A percentile compares a stretch with the other conserved stretches of the same genome.
phyloP scores from a whole-genome alignment of 2,888 invertebrate species.

The Pyrochroa serraticornis region DNA sequence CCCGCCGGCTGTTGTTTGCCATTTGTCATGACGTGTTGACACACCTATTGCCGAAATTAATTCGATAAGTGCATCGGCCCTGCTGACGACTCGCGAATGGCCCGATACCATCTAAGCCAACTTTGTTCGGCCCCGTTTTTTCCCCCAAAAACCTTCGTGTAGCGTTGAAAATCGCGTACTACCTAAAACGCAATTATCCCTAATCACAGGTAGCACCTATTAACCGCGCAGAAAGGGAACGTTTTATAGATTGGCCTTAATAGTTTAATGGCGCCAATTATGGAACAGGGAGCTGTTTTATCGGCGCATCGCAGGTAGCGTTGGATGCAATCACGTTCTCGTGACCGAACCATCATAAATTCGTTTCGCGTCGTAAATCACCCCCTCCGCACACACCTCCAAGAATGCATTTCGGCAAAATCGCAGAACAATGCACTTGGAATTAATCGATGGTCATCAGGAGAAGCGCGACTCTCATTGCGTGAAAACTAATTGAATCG shows the following conservation, averaged over 20 bases:
- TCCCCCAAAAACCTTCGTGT: not conserved
- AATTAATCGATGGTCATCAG: slow-evolving; percentile 3
- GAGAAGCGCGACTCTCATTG: not conserved
- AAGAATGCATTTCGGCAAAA: no score
- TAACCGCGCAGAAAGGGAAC: slow-evolving; percentile 35
- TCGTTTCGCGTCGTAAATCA: slow-evolving; percentile 8
- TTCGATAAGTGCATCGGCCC: slow-evolving; percentile 7
- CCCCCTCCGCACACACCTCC: slow-evolving; percentile 2
- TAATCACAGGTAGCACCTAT: slow-evolving; percentile 40
- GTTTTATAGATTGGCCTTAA: slow-evolving; percentile 45
- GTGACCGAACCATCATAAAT: slow-evolving; percentile 43
- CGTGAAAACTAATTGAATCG: not conserved
- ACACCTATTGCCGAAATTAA: slow-evolving; percentile 8
- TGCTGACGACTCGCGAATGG: not conserved
- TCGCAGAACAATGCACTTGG: no score
- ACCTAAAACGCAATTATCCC: slow-evolving; percentile 30
- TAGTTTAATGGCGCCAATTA: slow-evolving; percentile 50
- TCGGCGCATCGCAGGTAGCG: slow-evolving; percentile 45
- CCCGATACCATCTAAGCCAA: no score
- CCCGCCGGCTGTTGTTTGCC: not conserved
- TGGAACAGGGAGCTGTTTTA: slow-evolving; percentile 44
- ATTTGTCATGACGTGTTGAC: slow-evolving; percentile 5
- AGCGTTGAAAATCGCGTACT: slow-evolving; percentile 8
- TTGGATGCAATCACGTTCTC: slow-evolving; percentile 46
- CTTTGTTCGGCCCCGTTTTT: not conserved